phyloP scores from a whole-genome alignment of 2,797 vertebrate species.

The Falco biarmicus region DNA sequence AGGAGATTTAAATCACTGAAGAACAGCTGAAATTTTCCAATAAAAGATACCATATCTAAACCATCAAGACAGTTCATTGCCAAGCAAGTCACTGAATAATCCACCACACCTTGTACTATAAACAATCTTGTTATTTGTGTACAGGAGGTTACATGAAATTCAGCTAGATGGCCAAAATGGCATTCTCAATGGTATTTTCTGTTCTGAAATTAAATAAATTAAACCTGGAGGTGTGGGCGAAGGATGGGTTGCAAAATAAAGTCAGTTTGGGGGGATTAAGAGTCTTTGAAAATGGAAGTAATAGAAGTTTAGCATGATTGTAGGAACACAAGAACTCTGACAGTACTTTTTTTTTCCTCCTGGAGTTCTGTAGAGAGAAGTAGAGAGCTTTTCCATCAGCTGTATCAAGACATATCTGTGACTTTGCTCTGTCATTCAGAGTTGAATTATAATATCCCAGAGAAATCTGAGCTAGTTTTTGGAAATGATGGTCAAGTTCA shows the following conservation, averaged over 20 bases:
- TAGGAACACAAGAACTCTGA: background rate
- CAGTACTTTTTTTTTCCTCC: background rate
- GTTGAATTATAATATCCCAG: background rate
- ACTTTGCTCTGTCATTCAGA: background rate
- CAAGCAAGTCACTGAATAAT: background rate
- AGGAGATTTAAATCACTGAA: background rate
- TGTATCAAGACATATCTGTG: background rate
- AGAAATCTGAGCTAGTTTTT: background rate
- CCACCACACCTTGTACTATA: background rate
- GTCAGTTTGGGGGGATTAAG: background rate
- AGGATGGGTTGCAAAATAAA: background rate
- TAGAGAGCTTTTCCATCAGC: background rate
- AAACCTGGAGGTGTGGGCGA: background rate
- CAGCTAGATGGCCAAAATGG: background rate
- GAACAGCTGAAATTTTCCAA: slow-evolving; percentile 1
- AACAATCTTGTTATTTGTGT: fast-evolving
- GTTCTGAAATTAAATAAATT: background rate
- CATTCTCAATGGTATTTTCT: background rate
- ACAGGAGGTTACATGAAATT: background rate
- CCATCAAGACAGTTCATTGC: background rate
- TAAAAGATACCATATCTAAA: background rate
- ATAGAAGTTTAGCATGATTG: background rate
- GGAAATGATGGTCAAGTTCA: background rate
- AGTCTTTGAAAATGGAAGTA: background rate
- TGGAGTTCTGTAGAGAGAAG: background rate